Evolutionary conservation across 2,797 vertebrate species (phyloP).

Genomic region (Glossophaga mutica): DNA sequence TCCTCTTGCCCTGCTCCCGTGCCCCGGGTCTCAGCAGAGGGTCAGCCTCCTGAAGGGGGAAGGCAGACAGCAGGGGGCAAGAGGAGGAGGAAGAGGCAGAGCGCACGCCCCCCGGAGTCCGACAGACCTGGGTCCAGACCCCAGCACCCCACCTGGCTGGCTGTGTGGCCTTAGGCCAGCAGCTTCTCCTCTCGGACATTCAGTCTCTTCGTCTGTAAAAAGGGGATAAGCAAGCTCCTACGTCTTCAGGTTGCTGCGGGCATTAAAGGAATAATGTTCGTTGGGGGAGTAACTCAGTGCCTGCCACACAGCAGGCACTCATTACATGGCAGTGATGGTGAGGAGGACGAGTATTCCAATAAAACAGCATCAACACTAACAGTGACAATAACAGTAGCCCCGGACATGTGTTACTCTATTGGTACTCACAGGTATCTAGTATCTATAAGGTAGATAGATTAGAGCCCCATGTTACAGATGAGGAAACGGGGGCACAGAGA

Average conservation of each 20-base stretch:
- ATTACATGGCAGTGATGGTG: accelerated
- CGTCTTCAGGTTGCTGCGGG: background rate
- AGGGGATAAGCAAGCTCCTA: background rate
- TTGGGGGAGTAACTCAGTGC: background rate
- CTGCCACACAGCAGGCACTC: background rate
- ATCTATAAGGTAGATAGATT: background rate
- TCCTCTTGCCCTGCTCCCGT: accelerated
- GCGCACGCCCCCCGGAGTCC: background rate
- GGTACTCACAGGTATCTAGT: background rate
- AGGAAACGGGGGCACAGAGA: background rate
- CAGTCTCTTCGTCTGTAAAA: background rate
- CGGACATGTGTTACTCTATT: background rate
- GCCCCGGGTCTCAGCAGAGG: background rate
- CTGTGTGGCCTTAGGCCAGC: background rate
- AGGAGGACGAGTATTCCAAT: background rate
- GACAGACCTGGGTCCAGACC: background rate
- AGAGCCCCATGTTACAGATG: background rate
- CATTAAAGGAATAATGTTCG: background rate
- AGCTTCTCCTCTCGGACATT: background rate
- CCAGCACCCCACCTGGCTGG: background rate
- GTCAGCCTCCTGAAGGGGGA: background rate
- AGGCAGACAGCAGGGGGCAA: background rate
- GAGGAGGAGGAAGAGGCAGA: background rate
- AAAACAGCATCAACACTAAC: no score
- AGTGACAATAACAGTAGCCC: background rate